phyloP scores from a whole-genome alignment of 2,797 vertebrate genomes.

The Takifugu ocellatus region DNA sequence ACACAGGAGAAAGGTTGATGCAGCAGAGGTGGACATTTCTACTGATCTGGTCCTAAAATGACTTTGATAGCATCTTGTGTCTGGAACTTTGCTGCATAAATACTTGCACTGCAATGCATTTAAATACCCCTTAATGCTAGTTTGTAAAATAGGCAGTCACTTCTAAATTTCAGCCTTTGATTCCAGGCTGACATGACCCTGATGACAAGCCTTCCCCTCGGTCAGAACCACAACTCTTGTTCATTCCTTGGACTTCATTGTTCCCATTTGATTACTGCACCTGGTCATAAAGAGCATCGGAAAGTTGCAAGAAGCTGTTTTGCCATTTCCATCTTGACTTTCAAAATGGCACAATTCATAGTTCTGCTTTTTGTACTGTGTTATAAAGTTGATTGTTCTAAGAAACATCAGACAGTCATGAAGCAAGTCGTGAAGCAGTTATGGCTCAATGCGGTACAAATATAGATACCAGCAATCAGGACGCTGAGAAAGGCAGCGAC shows the following conservation, averaged over 20 bases:
- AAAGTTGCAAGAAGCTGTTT: conserved; percentile 12
- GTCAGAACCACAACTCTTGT: neutral
- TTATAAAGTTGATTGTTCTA: conserved; percentile 19
- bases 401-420: conserved; percentile 1
- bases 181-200: neutral
- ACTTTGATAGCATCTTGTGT: conserved; percentile 23
- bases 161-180: neutral
- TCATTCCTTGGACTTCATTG: conserved; percentile 9
- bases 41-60: conserved; percentile 22
- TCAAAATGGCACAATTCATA: neutral
- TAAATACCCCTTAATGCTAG: neutral
- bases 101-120: conserved; percentile 14
- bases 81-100: conserved; percentile 12
- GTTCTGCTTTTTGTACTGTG: conserved; percentile 22
- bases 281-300: neutral
- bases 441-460: conserved; percentile 8
- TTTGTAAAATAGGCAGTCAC: conserved; percentile 1
- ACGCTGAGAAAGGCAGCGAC: neutral
- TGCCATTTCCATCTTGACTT: conserved; percentile 13
- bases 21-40: conserved; percentile 4
- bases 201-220: neutral
- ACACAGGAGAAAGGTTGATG: conserved; percentile 8
- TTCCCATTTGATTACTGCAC: neutral
- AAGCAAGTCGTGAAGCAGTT: conserved; percentile 3
- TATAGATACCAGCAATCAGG: conserved; percentile 12